Evolutionary conservation across 2,888 invertebrate species (phyloP).

Genomic region (Priocnemis perturbator): DNA sequence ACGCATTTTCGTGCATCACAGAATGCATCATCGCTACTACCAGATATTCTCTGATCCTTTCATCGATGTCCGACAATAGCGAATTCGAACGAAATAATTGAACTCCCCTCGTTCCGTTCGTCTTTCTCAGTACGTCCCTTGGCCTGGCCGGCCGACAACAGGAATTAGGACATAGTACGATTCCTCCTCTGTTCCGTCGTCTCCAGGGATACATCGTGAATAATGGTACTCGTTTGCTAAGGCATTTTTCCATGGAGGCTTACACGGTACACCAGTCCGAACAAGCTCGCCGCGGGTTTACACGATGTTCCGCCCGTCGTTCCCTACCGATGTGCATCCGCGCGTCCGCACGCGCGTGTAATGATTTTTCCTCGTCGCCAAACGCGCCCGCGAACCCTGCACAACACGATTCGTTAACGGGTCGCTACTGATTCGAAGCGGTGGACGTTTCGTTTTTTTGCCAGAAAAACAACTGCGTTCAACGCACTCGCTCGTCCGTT

Average conservation of each 20-base stretch:
- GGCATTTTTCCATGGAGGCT: conserved; percentile 14
- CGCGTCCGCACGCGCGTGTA: background rate
- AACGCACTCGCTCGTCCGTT: no score
- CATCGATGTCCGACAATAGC: no score
- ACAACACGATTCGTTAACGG: no score
- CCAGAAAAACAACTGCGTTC: no score
- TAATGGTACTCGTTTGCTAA: conserved; percentile 23
- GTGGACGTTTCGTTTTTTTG: no score
- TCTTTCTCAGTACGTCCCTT: background rate
- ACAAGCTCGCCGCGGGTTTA: background rate
- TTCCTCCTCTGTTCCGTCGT: conserved; percentile 19
- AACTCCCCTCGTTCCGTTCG: no score
- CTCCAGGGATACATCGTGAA: conserved; percentile 25
- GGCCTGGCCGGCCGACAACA: background rate
- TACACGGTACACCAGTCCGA: background rate
- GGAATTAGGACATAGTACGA: conserved; percentile 6
- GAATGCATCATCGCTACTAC: no score
- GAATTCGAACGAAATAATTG: no score
- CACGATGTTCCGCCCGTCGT: background rate
- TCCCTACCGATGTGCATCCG: background rate
- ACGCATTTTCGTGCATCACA: no score
- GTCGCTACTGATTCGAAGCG: no score
- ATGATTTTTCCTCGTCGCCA: background rate
- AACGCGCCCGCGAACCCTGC: no score
- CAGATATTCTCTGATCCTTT: no score